phyloP scores from a whole-genome alignment of 2,888 invertebrate genomes.

The Podotricha telesiphe region DNA sequence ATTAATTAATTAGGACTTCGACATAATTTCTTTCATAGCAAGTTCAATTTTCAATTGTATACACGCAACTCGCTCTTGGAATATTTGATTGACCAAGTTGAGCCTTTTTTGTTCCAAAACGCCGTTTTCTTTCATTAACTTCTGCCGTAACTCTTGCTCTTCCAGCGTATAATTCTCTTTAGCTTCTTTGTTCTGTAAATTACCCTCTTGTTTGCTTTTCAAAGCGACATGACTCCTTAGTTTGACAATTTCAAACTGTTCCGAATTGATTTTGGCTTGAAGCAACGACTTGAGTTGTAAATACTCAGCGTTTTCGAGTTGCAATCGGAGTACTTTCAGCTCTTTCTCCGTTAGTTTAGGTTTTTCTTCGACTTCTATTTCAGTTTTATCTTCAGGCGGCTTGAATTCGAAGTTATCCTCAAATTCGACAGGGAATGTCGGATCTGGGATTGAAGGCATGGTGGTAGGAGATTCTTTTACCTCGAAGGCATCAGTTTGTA shows the following conservation, averaged over 20 bases:
- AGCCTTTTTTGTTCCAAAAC: conserved; percentile 87
- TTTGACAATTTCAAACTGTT: conserved; percentile 88
- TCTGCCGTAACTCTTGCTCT: conserved; percentile 71
- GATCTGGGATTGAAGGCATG: conserved; percentile 48
- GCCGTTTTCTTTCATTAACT: conserved; percentile 85
- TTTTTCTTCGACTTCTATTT: conserved; percentile 62
- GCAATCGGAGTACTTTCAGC: conserved; percentile 81
- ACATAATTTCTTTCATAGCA: conserved; percentile 83
- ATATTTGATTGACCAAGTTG: conserved; percentile 87
- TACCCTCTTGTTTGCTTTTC: conserved; percentile 75
- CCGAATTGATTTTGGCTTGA: conserved; percentile 87
- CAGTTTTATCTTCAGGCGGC: conserved; percentile 55
- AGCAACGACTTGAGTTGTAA: conserved; percentile 87
- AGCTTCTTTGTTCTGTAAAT: conserved; percentile 60
- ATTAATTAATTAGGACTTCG: conserved; percentile 62
- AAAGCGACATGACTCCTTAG: conserved; percentile 82
- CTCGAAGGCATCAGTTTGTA: conserved; percentile 46
- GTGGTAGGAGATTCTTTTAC: conserved; percentile 51
- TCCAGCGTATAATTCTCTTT: conserved; percentile 67
- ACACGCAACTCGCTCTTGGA: conserved; percentile 88
- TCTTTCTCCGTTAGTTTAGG: conserved; percentile 84
- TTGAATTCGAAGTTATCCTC: conserved; percentile 65
- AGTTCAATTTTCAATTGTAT: conserved; percentile 88
- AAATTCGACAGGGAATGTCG: conserved; percentile 67
- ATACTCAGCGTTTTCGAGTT: conserved; percentile 87